Conservation (phyloP, 2,888 invertebrate genomes). For the Leucoma salicis region DNA sequence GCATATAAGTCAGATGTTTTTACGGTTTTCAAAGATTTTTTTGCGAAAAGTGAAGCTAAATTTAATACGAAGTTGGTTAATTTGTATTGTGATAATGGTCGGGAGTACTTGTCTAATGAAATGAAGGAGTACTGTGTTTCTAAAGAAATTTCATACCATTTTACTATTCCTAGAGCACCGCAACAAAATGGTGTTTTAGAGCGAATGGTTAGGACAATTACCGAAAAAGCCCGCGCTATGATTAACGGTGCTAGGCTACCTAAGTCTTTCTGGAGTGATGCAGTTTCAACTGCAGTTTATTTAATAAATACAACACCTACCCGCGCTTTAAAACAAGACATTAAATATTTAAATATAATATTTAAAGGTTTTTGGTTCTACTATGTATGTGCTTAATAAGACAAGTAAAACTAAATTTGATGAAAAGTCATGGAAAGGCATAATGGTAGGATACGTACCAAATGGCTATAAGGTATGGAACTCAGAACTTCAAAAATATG, state of each 20-base stretch:
- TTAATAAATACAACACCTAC: conserved; percentile 15
- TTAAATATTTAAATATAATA: too few species aligned
- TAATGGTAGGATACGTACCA: not conserved
- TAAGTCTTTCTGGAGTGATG: conserved; percentile 44
- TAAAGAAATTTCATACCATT: conserved; percentile 17
- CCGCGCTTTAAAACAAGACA: not conserved
- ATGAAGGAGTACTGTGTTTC: conserved; percentile 29
- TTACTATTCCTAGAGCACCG: conserved; percentile 52
- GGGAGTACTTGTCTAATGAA: conserved; percentile 41
- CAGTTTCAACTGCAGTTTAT: conserved; percentile 39
- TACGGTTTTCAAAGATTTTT: conserved; percentile 11
- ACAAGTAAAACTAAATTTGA: not conserved
- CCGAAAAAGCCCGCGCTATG: conserved; percentile 48
- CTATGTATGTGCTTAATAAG: conserved; percentile 14
- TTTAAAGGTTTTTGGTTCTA: conserved; percentile 39
- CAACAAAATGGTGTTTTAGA: conserved; percentile 53
- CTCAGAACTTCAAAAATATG: not conserved
- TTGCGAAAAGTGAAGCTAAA: conserved; percentile 13
- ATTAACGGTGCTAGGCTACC: conserved; percentile 36
- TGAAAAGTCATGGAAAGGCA: not conserved
- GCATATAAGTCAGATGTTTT: conserved; percentile 40
- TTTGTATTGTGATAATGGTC: conserved; percentile 42
- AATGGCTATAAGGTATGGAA: conserved; percentile 1
- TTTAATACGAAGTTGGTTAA: conserved; percentile 39
- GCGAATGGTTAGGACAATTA: conserved; percentile 47